A percentile compares a stretch with the other conserved stretches of the same genome.
These are phyloP conservation scores for Macrosoma leucophasiata DNA, from an alignment of 2,888 invertebrate genomes.

Conservation along the genomic window DNA sequence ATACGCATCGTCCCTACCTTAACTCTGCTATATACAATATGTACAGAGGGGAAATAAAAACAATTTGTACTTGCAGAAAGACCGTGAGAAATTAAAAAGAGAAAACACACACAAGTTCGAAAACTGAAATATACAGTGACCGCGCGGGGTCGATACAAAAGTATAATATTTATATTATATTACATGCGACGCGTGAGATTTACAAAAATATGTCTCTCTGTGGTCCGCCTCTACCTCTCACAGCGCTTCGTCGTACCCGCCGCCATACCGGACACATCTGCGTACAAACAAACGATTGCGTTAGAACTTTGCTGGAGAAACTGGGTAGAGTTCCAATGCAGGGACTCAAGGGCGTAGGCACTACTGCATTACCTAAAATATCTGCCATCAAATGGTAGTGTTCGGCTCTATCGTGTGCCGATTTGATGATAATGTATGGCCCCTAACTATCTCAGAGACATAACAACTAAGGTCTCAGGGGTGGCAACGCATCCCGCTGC, in stretches of 20 bases:
- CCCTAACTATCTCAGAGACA: too few species aligned
- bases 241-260: conserved; percentile 41
- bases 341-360: too few species aligned
- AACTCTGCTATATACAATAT: conserved; percentile 72
- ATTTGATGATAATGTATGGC: too few species aligned
- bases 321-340: too few species aligned
- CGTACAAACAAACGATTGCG: conserved; percentile 8
- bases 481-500: too few species aligned
- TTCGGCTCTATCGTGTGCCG: too few species aligned
- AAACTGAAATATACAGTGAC: conserved; percentile 61
- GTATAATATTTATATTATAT: conserved; percentile 40
- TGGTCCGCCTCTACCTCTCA: conserved; percentile 49
- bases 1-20: conserved; percentile 49
- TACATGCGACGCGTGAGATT: conserved; percentile 54
- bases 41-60: conserved; percentile 74
- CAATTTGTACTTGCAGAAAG: conserved; percentile 77
- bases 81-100: conserved; percentile 59
- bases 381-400: too few species aligned
- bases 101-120: too few species aligned
- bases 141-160: conserved; percentile 38
- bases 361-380: too few species aligned
- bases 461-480: too few species aligned
- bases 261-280: conserved; percentile 51
- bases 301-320: too few species aligned
- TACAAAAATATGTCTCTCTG: conserved; percentile 51